Evolutionary conservation across 2,113 vertebrate species (phyloP), one percentile per base, ranked within the genome.

Genomic region (Urocolius indicus): DNA sequence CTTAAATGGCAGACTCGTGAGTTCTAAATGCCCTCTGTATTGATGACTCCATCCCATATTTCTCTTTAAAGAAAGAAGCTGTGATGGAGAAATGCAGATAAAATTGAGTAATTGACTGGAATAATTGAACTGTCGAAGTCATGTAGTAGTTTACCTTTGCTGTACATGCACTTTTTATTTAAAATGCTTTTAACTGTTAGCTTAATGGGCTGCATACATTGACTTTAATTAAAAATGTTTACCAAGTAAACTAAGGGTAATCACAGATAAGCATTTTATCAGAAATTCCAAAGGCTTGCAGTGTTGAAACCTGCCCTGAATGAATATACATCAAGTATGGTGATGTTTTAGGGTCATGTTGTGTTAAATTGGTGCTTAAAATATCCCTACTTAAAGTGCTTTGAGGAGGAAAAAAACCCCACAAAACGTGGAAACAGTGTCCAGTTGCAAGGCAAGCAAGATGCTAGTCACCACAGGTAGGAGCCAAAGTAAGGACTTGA

Each of bases 41-140:
- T 99, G 99, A 99, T 98, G 98, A 98, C 94, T 97, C 96, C 90
- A 89, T 97, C 93, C 97, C 97, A 97, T 99, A 98, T 98, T 98
- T 99, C 98, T 98, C 96, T 97, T 97, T 96, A 97, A 98, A 98
- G 98, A 98, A 98, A 97, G 98, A 98, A 98, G 96, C 97, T 98
- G 98, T 99, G 98, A 98, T 99, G 98, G 98, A 96, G 97, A 98
- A 98, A 98, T 98, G 97, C 98, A 98, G 98, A 98, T 98, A 97
- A 97, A 97, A 97, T 98, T 97, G 97, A 98, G 97, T 98, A 98
- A 97, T 97, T 98, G 97, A 95, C 92, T 96, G 96, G 97, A 98
- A 97, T 98, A 97, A 98, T 98, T 98, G 97, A 98, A 92, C 96
- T 94, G 90, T 97, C 23, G n/a, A 97, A 96, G 96, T 94, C 82